Evolutionary conservation across 2,113 vertebrate genomes (phyloP).

Genomic region (Mellivora capensis): DNA sequence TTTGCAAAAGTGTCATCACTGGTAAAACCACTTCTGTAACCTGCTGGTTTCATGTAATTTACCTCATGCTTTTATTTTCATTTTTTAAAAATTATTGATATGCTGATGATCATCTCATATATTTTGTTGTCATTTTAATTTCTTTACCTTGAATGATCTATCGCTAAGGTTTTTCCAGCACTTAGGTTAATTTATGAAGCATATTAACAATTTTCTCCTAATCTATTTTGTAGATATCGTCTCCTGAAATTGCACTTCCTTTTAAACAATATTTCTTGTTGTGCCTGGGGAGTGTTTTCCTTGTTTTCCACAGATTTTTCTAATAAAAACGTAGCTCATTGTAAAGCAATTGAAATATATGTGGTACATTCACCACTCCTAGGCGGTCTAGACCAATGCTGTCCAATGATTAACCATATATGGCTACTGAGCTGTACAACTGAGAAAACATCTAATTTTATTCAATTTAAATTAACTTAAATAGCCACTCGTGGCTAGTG

Average conservation of each 20-base stretch:
- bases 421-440: neutral
- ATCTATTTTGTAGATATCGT: neutral
- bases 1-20: neutral
- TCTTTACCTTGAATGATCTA: neutral
- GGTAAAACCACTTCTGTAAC: neutral
- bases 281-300: neutral
- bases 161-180: neutral
- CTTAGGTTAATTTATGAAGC: neutral
- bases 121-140: conserved; percentile 2
- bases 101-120: neutral
- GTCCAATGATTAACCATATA: neutral
- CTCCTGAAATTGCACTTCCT: neutral
- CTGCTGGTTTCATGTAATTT: neutral
- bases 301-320: neutral
- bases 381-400: neutral
- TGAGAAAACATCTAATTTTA: neutral
- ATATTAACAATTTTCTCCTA: neutral
- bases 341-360: neutral
- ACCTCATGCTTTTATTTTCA: conserved; percentile 19
- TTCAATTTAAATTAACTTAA: neutral
- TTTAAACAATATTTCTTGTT: neutral
- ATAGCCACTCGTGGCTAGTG: neutral
- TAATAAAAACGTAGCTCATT: neutral
- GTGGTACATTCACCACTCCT: neutral
- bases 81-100: neutral